Conservation (phyloP, 2,797 vertebrate species). For the Eulemur coronatus region DNA sequence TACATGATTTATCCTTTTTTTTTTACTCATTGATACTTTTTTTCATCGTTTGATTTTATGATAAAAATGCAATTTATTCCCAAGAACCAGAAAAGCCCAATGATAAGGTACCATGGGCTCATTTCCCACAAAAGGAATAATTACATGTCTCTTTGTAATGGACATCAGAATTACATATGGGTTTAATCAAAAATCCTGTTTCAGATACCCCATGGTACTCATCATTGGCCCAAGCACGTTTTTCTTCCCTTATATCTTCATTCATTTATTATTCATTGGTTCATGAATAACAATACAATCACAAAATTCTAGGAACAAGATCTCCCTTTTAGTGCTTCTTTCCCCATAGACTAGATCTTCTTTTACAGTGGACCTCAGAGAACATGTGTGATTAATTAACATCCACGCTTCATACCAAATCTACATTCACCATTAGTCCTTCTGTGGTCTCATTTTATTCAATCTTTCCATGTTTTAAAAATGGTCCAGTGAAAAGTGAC, state of each 20-base stretch:
- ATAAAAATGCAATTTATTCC: not conserved
- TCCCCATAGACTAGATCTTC: not conserved
- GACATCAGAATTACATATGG: constrained; percentile 19
- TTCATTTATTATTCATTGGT: not conserved
- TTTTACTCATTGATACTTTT: not conserved
- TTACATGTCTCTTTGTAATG: not conserved
- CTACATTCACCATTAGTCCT: not conserved
- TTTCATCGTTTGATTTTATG: not conserved
- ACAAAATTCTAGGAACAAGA: not conserved
- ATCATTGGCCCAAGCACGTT: not conserved
- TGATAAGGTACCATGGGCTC: not conserved
- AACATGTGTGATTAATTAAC: not conserved
- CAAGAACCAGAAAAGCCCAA: not conserved
- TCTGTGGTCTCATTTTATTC: not conserved
- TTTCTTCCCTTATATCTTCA: not conserved
- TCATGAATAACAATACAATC: not conserved
- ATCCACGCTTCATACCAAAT: not conserved
- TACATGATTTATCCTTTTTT: not conserved
- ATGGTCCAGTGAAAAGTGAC: not conserved
- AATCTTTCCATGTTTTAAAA: not conserved
- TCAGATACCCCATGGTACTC: constrained; percentile 69
- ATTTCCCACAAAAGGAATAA: not conserved
- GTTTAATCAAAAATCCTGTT: constrained; percentile 57
- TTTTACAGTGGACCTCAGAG: not conserved
- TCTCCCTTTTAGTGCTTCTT: not conserved